These are phyloP conservation scores for Metopia argyrocephala DNA, from an alignment of 2,888 invertebrate species.

Conservation along the genomic window DNA sequence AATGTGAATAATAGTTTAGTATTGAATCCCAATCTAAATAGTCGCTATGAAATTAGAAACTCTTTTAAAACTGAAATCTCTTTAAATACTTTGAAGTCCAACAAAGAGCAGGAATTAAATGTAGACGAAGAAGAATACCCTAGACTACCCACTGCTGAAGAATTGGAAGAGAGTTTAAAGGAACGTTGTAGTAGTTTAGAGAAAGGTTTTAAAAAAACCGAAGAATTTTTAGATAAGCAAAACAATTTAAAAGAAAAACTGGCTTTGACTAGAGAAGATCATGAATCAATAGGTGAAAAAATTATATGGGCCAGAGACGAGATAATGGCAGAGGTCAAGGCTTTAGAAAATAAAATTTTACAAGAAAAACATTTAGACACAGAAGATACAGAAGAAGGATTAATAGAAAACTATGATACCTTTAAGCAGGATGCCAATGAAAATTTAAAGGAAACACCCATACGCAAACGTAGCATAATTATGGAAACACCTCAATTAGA, in stretches of 20 bases:
- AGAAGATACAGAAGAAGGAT: conserved; percentile 27
- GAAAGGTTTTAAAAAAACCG: conserved; percentile 31
- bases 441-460: conserved; percentile 16
- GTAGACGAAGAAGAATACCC: conserved; percentile 68
- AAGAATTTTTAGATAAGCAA: conserved; percentile 37
- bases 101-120: conserved; percentile 36
- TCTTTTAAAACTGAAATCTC: conserved; percentile 72
- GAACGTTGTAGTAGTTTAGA: conserved; percentile 63
- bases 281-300: conserved; percentile 44
- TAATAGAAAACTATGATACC: conserved; percentile 12
- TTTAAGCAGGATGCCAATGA: background rate
- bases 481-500: conserved; percentile 74
- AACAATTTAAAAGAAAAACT: conserved; percentile 27
- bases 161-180: conserved; percentile 70
- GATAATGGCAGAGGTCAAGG: conserved; percentile 61
- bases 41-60: conserved; percentile 74
- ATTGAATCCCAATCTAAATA: conserved; percentile 73
- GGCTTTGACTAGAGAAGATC: conserved; percentile 40
- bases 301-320: conserved; percentile 55
- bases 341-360: conserved; percentile 40
- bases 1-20: conserved; percentile 71
- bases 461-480: conserved; percentile 69
- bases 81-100: conserved; percentile 60
- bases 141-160: conserved; percentile 71
- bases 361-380: conserved; percentile 11